Percentiles rank a stretch among this genome's conserved stretches.
These are phyloP conservation scores for Sinella curviseta DNA, from an alignment of 1,140 invertebrate species.

Conservation along the genomic window DNA sequence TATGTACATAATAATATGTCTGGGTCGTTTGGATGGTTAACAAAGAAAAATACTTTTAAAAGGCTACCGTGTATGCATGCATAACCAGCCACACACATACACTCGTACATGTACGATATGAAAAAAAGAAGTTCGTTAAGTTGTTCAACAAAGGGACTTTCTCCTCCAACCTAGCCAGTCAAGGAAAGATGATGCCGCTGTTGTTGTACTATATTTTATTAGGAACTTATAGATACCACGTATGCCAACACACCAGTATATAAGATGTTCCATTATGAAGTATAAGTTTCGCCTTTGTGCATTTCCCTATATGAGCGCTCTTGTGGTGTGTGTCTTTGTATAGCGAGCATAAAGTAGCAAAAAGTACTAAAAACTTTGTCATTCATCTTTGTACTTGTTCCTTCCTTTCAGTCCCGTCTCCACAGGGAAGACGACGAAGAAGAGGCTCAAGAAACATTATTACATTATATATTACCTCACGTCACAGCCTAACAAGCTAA, in stretches of 20 bases:
- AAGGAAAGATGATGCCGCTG: too few species aligned
- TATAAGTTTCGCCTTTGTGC: too few species aligned
- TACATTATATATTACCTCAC: slow-evolving; percentile 27
- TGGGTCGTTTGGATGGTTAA: too few species aligned
- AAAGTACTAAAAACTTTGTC: slow-evolving; percentile 17
- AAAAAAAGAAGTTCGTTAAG: slow-evolving; percentile 5
- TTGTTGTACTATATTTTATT: too few species aligned
- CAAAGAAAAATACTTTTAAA: neutral
- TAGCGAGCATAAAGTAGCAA: neutral
- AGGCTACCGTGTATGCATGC: neutral
- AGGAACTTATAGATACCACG: too few species aligned
- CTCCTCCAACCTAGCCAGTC: neutral
- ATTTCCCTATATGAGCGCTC: too few species aligned
- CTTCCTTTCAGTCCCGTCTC: slow-evolving; percentile 1
- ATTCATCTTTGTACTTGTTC: slow-evolving; percentile 20
- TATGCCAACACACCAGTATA: too few species aligned
- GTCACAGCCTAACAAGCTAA: slow-evolving; percentile 25
- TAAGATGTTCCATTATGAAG: too few species aligned
- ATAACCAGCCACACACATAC: too few species aligned
- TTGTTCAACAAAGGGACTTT: slow-evolving; percentile 11
- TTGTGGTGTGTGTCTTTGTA: too few species aligned
- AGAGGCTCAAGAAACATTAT: slow-evolving; percentile 22
- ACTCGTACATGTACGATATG: neutral
- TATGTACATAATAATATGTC: too few species aligned
- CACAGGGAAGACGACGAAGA: slow-evolving; percentile 11